Conservation (phyloP, 2,113 vertebrate genomes). For the Limnothrissa miodon region DNA sequence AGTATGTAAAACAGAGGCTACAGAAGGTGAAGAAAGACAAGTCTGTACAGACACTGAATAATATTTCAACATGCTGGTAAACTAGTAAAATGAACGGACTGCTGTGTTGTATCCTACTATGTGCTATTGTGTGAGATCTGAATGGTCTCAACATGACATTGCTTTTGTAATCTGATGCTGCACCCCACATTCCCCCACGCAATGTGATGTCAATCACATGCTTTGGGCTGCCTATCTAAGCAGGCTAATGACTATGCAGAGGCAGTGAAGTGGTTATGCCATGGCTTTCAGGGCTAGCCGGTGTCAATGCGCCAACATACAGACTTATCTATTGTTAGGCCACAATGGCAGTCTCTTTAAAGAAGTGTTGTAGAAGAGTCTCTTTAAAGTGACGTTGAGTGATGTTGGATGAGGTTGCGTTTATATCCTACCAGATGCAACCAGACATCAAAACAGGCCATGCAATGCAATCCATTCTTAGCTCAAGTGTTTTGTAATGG, state of each 20-base stretch:
- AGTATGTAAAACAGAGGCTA: too few species aligned
- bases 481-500: too few species aligned
- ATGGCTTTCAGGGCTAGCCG: neutral
- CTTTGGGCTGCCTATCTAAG: neutral
- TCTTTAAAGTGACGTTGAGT: too few species aligned
- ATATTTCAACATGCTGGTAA: neutral
- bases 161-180: neutral
- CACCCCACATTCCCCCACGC: neutral
- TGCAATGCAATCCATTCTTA: too few species aligned
- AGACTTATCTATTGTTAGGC: neutral
- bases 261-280: neutral
- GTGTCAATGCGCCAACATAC: neutral
- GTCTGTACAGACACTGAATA: neutral
- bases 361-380: too few species aligned
- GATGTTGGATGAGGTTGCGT: too few species aligned
- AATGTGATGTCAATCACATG: slow-evolving; percentile 4
- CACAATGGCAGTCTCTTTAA: neutral
- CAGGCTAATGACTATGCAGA: neutral
- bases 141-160: neutral
- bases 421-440: too few species aligned
- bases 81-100: neutral
- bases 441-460: too few species aligned
- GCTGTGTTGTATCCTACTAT: neutral
- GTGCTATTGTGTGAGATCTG: neutral
- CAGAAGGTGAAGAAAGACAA: neutral